Evolutionary conservation across 2,113 vertebrate species (phyloP).

Genomic region (Podocnemis expansa): DNA sequence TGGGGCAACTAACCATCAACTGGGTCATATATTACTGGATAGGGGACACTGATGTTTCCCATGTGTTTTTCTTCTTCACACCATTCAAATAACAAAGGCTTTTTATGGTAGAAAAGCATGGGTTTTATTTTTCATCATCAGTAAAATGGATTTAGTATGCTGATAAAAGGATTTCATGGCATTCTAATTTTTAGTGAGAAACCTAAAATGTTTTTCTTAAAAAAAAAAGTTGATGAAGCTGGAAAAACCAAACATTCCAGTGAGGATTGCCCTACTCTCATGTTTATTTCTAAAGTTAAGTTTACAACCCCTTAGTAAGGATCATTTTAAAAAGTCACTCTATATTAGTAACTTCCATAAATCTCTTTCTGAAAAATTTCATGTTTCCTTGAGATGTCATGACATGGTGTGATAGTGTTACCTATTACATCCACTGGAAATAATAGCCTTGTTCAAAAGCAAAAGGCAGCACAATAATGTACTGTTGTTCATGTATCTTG

Average conservation of each 20-base stretch:
- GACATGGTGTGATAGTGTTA: neutral
- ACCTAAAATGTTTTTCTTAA: neutral
- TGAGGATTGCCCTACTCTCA: neutral
- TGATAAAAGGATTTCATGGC: neutral
- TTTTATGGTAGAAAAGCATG: conserved; percentile 5
- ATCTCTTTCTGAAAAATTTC: conserved; percentile 21
- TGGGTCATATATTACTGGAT: neutral
- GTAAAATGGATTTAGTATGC: neutral
- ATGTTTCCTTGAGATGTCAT: conserved; percentile 16
- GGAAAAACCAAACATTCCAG: neutral
- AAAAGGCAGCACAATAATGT: neutral
- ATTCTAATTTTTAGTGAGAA: neutral
- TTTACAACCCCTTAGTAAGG: neutral
- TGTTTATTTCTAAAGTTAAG: neutral
- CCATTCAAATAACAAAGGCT: conserved; percentile 1
- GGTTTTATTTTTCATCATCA: neutral
- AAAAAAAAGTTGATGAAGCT: rapidly evolving
- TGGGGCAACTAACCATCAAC: neutral
- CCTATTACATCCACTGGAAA: neutral
- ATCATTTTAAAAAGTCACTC: neutral
- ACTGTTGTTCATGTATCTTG: neutral
- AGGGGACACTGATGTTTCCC: neutral
- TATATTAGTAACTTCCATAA: neutral
- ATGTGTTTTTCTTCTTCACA: neutral
- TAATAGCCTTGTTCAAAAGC: conserved; percentile 19